A percentile compares a stretch with the other conserved stretches of the same genome.
Conservation (phyloP, 2,888 invertebrate species). For the Lottia scabra region DNA sequence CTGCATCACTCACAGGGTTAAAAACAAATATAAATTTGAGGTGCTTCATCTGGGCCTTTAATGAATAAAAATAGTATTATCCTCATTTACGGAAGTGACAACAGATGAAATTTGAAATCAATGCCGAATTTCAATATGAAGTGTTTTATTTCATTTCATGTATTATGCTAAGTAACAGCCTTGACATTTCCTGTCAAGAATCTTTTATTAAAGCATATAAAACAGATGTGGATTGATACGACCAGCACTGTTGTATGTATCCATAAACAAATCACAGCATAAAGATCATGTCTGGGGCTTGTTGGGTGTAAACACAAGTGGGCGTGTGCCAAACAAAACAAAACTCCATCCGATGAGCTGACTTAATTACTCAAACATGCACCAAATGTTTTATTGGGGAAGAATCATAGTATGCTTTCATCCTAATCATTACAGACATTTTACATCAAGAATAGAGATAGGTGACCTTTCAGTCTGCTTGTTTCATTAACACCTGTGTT, state of each 20-base stretch:
- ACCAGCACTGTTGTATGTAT: background rate
- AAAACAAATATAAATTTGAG: too few species aligned
- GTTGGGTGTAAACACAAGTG: conserved; percentile 28
- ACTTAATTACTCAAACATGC: conserved; percentile 33
- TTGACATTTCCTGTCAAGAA: background rate
- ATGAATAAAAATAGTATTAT: too few species aligned
- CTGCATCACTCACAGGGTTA: too few species aligned
- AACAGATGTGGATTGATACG: background rate
- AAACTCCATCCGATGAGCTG: conserved; percentile 18
- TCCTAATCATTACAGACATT: conserved; percentile 3
- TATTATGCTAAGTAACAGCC: too few species aligned
- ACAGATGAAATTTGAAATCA: too few species aligned
- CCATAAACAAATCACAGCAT: conserved; percentile 7
- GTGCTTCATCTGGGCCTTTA: too few species aligned
- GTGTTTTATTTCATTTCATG: too few species aligned
- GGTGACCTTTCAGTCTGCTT: conserved; percentile 7
- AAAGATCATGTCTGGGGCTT: conserved; percentile 10
- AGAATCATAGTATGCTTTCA: conserved; percentile 2
- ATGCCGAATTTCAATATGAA: too few species aligned
- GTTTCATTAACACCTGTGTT: conserved; percentile 5
- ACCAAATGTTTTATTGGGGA: conserved; percentile 27
- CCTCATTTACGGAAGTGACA: too few species aligned
- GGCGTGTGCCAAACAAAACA: conserved; percentile 31
- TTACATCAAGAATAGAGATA: conserved; percentile 6
- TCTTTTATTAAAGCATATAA: background rate